phyloP scores from a whole-genome alignment of 2,888 invertebrate species.

The Callinectes sapidus region DNA sequence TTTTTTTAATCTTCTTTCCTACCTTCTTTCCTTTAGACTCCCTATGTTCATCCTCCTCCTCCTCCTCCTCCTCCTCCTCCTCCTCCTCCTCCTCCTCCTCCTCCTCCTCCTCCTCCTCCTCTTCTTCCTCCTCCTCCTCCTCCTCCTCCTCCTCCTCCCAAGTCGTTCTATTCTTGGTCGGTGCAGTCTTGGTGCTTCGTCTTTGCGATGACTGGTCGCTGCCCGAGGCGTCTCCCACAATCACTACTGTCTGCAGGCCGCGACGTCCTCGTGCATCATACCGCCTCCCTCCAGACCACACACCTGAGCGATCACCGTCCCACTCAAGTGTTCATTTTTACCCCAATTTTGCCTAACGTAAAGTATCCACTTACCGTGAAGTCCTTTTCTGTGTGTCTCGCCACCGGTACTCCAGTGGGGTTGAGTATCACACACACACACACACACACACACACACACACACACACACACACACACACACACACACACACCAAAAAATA shows the following conservation, averaged over 20 bases:
- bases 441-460: slow-evolving; percentile 47
- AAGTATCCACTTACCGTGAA: background rate
- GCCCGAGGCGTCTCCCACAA: slow-evolving; percentile 29
- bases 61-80: background rate
- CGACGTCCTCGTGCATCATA: background rate
- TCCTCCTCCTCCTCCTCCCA: background rate
- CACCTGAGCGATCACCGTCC: slow-evolving; percentile 12
- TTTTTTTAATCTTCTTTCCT: background rate
- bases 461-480: slow-evolving; percentile 47
- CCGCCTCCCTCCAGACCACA: slow-evolving; percentile 24
- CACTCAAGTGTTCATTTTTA: slow-evolving; percentile 2
- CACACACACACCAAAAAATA: slow-evolving; percentile 30
- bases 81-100: background rate
- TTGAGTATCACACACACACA: slow-evolving; percentile 34
- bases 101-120: background rate
- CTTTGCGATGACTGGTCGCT: slow-evolving; percentile 18
- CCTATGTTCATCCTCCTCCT: background rate
- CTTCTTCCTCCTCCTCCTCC: background rate
- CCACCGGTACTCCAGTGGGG: background rate
- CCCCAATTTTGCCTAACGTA: background rate
- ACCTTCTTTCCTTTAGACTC: background rate
- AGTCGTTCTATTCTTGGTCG: too few relatives aligned
- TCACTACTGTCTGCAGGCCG: slow-evolving; percentile 24
- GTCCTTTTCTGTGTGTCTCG: background rate
- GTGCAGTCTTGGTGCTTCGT: slow-evolving; percentile 10